Evolutionary conservation across 2,797 vertebrate species (phyloP), one percentile per base, ranked within the genome.

Genomic region (Poecile montanus): DNA sequence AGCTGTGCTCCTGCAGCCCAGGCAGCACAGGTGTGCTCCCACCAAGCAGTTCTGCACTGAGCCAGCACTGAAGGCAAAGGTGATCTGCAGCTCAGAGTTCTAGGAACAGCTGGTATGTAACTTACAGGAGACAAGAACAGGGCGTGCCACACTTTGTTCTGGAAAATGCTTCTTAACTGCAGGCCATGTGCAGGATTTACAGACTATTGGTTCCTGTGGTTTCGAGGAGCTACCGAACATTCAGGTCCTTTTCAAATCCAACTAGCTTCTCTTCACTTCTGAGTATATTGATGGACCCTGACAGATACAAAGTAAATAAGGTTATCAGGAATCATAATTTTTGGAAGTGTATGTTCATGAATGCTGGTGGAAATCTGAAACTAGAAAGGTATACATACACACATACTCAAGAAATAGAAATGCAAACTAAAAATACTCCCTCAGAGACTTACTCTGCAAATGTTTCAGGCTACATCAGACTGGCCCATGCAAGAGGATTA

Each of bases 21-120:
- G 57, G 22, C 61, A 80, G 66, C 30, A 38, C 34, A 51, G 7
- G 6, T 10, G 14, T 1, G 3, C 36, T 70, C 11, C 2, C 47
- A 9, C 1, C 13, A 53, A 63, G 32, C 54, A 5, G 13, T 50
- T 74, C 89, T 73, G 61, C 2, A 1, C 32, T 0, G 2, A 79
- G 65, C 56, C 72, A 40, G 48, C 25, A 4, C 20, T 0, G 0
- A 29, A 73, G 56, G 60, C 68, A 78, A 63, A 85, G 70, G 63
- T 51, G 66, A 56, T 45, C 44, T 50, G 73, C 0, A 7, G 82
- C 68, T 17, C 42, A 50, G 56, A 1, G n/a, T 22, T 66, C 44
- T 71, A 71, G 48, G 44, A 91, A 38, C 63, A 84, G 56, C 67
- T 34, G 48, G 13, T 19, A 2, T 17, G 1, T 21, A 29, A 67